Conservation (phyloP, 2,888 invertebrate species). For the Apamea epomidion region DNA sequence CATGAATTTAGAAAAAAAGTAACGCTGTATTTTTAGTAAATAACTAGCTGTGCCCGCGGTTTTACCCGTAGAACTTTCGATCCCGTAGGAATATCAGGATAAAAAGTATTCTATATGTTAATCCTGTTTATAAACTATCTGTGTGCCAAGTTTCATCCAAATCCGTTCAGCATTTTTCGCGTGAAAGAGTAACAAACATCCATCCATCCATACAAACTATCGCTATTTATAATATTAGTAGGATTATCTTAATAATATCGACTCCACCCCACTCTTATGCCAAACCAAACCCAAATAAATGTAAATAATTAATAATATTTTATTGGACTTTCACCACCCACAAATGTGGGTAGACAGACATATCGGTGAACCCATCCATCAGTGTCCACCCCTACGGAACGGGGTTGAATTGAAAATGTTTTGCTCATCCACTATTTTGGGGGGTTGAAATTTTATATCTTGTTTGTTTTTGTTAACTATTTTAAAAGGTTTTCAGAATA, state of each 20-base stretch:
- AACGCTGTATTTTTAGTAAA: background rate
- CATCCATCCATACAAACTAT: no score
- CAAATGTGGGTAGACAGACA: constrained; percentile 48
- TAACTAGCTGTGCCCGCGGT: no score
- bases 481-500: background rate
- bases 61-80: no score
- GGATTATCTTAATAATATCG: no score
- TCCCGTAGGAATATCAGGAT: no score
- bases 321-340: constrained; percentile 64
- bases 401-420: constrained; percentile 40
- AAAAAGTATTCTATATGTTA: no score
- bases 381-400: constrained; percentile 54
- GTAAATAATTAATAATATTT: constrained; percentile 68
- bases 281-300: constrained; percentile 46
- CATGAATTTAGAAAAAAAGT: no score
- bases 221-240: no score
- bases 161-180: no score
- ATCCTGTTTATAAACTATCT: no score
- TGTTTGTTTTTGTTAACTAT: background rate
- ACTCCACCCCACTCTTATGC: constrained; percentile 30
- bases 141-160: no score
- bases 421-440: background rate
- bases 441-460: constrained; percentile 14
- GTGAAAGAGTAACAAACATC: no score
- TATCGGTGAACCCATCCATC: constrained; percentile 59